Base-by-base conservation (phyloP, 1,140 invertebrate species). In the Bathynomus jamesi region DNA sequence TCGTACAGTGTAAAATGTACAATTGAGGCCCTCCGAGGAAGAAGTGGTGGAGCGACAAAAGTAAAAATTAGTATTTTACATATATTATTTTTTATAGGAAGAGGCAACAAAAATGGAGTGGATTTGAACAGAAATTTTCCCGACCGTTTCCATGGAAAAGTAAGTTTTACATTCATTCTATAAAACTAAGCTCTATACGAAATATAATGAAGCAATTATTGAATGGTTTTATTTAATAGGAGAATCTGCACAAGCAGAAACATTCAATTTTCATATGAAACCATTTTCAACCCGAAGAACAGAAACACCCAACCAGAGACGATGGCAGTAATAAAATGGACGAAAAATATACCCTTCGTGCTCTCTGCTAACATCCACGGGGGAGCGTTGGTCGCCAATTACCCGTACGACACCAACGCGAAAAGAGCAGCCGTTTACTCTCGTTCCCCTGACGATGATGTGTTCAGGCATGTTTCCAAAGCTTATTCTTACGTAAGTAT, bases 121-220 rank as follows among this genome's bases (percentile, higher is more conserved):
- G 97, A 99, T 82, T 84, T 99, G 0, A 99, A 99, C 83, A 85
- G 96, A 78, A 97, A 99, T 83, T 99, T 99, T 80, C 97, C 97
- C 0, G 93, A 97, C 80, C 91, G 95, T 74, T 96, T 90, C 81
- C 85, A 82, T n/a, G n/a, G n/a, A n/a, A n/a, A n/a, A n/a, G n/a
- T n/a, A n/a, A n/a, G n/a, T n/a, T n/a, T n/a, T n/a, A n/a, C n/a
- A n/a, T n/a, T n/a, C n/a, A n/a, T n/a, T n/a, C n/a, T n/a, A n/a
- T n/a, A n/a, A n/a, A n/a, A n/a, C n/a, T n/a, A n/a, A n/a, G n/a
- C n/a, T n/a, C n/a, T n/a, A n/a, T n/a, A n/a, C n/a, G n/a, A n/a
- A n/a, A n/a, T n/a, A n/a, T n/a, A n/a, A n/a, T n/a, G n/a, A n/a
- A n/a, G n/a, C n/a, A n/a, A n/a, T n/a, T n/a, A n/a, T n/a, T n/a